Conservation (phyloP, 2,888 invertebrate genomes). For the Danaus chrysippus region DNA sequence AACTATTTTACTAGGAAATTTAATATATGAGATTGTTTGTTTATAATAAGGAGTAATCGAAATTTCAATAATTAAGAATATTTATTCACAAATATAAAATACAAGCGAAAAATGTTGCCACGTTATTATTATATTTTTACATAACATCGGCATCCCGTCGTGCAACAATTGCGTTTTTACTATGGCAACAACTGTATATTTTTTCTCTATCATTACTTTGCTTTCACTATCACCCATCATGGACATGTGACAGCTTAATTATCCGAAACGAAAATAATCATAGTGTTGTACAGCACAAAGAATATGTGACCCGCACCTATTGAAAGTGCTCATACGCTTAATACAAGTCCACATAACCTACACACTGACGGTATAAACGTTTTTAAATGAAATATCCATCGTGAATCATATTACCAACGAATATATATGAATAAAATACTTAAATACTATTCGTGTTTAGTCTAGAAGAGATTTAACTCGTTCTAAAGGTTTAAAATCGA, state of each 20-base stretch:
- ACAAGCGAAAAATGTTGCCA: too few species aligned
- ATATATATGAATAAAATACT: too few species aligned
- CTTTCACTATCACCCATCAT: conserved; percentile 74
- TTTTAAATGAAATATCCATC: too few species aligned
- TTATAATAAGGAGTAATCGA: too few species aligned
- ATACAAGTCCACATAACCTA: neutral
- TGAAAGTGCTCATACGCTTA: conserved; percentile 62
- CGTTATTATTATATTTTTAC: too few species aligned
- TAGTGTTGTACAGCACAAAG: conserved; percentile 59
- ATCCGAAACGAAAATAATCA: conserved; percentile 73
- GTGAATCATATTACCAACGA: too few species aligned
- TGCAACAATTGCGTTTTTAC: conserved; percentile 1
- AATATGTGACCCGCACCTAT: conserved; percentile 70
- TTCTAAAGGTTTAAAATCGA: neutral
- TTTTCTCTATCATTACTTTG: conserved; percentile 61
- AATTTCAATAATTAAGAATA: too few species aligned
- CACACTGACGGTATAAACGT: too few species aligned
- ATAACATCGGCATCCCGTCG: neutral
- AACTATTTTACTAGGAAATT: neutral
- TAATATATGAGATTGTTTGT: too few species aligned
- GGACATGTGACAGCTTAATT: conserved; percentile 77
- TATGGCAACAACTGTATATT: conserved; percentile 29
- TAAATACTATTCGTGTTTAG: too few species aligned
- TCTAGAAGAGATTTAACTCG: too few species aligned
- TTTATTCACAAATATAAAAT: too few species aligned